These are phyloP conservation scores for Mesopsocus fuscifrons DNA, from an alignment of 2,888 invertebrate genomes.

Conservation along the genomic window DNA sequence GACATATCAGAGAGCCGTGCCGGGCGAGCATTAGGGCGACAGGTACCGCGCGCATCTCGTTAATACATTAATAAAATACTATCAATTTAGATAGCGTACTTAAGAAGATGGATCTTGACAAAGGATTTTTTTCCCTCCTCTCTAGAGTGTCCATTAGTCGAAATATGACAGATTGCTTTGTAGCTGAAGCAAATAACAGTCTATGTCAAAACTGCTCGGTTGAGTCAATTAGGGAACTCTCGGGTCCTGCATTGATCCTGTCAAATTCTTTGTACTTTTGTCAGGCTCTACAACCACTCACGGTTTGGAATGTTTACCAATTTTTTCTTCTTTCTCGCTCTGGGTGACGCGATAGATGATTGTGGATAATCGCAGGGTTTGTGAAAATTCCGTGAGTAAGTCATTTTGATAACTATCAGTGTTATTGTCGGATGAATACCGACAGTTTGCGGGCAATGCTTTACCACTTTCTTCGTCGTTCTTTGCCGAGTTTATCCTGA, in stretches of 20 bases:
- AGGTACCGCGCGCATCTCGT: neutral
- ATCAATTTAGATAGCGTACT: neutral
- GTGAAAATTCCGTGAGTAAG: too few species aligned
- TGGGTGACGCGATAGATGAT: too few species aligned
- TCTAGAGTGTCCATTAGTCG: slow-evolving; percentile 9
- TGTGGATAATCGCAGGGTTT: too few species aligned
- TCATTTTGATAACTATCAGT: too few species aligned
- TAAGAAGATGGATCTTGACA: neutral
- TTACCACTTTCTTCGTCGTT: too few species aligned
- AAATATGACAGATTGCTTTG: slow-evolving; percentile 10
- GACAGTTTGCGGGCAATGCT: too few species aligned
- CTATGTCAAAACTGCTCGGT: slow-evolving; percentile 6
- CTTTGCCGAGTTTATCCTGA: too few species aligned
- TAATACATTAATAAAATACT: neutral
- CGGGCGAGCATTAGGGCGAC: neutral
- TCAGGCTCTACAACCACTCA: neutral
- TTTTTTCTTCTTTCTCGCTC: too few species aligned
- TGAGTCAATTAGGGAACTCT: slow-evolving; percentile 9
- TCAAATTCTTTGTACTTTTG: slow-evolving; percentile 6
- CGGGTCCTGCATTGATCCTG: slow-evolving; percentile 5
- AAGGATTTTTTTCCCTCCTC: neutral
- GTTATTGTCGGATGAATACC: too few species aligned
- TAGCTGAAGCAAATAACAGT: slow-evolving; percentile 3
- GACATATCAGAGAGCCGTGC: neutral
- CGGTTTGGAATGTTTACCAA: neutral